Percentiles rank a stretch among this genome's conserved stretches.
Evolutionary conservation across 2,797 vertebrate genomes (phyloP).

Genomic region (Pangasius macronema): DNA sequence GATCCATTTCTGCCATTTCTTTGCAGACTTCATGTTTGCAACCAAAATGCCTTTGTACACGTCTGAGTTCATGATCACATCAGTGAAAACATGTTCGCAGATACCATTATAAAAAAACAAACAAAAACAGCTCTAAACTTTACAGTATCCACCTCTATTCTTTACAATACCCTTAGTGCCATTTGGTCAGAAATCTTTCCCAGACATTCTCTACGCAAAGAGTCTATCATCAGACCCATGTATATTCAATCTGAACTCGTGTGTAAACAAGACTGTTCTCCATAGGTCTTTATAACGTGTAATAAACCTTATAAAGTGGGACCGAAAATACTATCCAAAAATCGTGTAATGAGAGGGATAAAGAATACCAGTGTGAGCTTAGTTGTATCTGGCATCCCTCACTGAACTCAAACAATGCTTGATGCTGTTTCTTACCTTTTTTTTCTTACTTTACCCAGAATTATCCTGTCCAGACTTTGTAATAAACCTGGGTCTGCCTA

Average conservation of each 20-base stretch:
- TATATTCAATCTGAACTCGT: neutral
- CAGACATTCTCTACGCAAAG: neutral
- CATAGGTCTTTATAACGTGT: neutral
- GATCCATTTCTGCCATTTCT: neutral
- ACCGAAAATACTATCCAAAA: too few relatives aligned
- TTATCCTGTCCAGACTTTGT: neutral
- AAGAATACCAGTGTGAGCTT: too few relatives aligned
- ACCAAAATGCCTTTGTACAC: neutral
- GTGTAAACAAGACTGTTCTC: neutral
- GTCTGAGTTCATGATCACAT: neutral
- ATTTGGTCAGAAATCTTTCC: neutral
- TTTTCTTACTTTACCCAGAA: neutral
- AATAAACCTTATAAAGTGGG: too few relatives aligned
- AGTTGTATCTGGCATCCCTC: neutral
- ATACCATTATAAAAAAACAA: neutral
- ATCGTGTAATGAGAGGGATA: too few relatives aligned
- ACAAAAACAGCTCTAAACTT: neutral
- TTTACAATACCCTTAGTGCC: neutral
- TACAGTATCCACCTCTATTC: neutral
- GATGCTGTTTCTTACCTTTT: neutral
- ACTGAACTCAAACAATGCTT: neutral
- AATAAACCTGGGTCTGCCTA: neutral
- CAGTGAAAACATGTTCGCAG: neutral
- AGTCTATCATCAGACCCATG: neutral
- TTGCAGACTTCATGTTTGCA: neutral